Evolutionary conservation across 2,888 invertebrate genomes (phyloP).

Genomic region (Hyalella azteca): DNA sequence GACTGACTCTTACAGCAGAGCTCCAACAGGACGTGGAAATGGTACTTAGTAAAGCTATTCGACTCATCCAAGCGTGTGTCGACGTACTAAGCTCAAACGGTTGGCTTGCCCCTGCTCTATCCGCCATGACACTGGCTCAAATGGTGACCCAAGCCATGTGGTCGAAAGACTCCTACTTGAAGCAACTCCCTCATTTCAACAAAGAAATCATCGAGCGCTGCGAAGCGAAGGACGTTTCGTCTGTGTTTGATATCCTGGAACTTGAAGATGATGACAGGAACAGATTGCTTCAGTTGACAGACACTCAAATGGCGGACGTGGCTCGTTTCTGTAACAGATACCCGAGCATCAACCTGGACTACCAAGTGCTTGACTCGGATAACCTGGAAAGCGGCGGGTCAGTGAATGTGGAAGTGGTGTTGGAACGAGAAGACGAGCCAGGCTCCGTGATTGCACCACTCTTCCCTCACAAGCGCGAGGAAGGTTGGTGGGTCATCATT

Average conservation of each 20-base stretch:
- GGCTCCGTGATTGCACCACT: slow-evolving; percentile 98
- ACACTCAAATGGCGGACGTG: slow-evolving; percentile 94
- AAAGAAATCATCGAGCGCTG: slow-evolving; percentile 87
- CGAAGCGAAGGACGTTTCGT: slow-evolving; percentile 87
- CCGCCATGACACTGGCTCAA: slow-evolving; percentile 99
- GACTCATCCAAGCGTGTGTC: slow-evolving; percentile 79
- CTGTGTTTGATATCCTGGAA: slow-evolving; percentile 95
- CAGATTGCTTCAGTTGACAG: slow-evolving; percentile 72
- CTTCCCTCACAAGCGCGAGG: slow-evolving; percentile 94
- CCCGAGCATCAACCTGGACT: slow-evolving; percentile 95
- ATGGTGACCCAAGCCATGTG: slow-evolving; percentile 99
- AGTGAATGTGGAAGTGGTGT: slow-evolving; percentile 81
- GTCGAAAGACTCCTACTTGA: slow-evolving; percentile 96
- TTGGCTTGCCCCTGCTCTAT: slow-evolving; percentile 97
- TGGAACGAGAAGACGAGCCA: slow-evolving; percentile 96
- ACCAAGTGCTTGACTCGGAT: slow-evolving; percentile 85
- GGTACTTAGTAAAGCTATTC: slow-evolving; percentile 76
- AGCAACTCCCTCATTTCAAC: slow-evolving; percentile 95
- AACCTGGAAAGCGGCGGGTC: slow-evolving; percentile 79
- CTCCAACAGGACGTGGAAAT: slow-evolving; percentile 93
- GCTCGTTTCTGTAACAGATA: slow-evolving; percentile 98
- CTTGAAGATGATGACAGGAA: slow-evolving; percentile 86
- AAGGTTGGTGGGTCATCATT: slow-evolving; percentile 96
- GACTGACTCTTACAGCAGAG: slow-evolving; percentile 93
- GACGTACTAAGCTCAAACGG: slow-evolving; percentile 93